A percentile compares a stretch with the other conserved stretches of the same genome.
These are phyloP conservation scores for Otolemur crassicaudatus DNA, from an alignment of 2,797 vertebrate species.

Conservation along the genomic window DNA sequence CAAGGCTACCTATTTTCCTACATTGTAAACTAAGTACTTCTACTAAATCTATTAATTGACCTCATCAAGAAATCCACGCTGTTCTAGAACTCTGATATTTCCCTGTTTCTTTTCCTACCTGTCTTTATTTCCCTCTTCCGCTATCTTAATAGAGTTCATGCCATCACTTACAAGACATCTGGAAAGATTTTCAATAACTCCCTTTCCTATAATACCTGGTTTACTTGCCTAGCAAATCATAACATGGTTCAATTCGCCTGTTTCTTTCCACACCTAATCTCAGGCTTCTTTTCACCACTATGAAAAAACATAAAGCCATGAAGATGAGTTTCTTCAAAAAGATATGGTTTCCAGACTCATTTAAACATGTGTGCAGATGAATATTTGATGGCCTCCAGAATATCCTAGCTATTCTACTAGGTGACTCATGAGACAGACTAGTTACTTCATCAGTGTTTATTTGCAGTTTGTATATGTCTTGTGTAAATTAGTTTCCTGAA, in stretches of 20 bases:
- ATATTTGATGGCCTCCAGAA: neutral
- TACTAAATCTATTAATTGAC: neutral
- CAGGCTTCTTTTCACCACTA: neutral
- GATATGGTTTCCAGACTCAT: neutral
- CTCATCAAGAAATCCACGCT: neutral
- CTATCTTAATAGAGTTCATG: neutral
- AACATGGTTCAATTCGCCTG: neutral
- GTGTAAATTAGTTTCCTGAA: neutral
- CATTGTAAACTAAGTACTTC: neutral
- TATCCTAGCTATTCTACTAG: neutral
- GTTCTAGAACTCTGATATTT: neutral
- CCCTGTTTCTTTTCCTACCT: neutral
- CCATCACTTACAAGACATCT: neutral
- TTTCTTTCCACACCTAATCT: neutral
- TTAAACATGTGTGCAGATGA: neutral
- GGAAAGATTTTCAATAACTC: neutral
- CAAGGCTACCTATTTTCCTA: neutral
- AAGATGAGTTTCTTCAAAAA: neutral
- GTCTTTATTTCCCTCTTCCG: neutral
- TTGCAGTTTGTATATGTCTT: neutral
- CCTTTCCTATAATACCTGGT: neutral
- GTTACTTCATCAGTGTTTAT: neutral
- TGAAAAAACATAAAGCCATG: neutral
- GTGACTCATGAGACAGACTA: neutral
- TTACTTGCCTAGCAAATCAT: neutral